Percentiles rank a stretch among this genome's conserved stretches.
phyloP scores from a whole-genome alignment of 1,140 invertebrate genomes.

The Arion vulgaris region DNA sequence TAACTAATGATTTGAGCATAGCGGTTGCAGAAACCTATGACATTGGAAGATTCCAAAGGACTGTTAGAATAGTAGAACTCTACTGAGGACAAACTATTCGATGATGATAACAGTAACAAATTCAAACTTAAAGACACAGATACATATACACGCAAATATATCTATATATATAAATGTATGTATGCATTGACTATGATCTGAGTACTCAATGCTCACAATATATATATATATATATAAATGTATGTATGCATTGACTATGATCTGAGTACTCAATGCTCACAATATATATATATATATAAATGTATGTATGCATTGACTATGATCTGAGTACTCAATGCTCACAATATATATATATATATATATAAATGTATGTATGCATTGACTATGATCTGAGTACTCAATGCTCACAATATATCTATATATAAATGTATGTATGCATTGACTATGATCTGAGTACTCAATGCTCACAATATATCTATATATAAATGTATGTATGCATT shows the following conservation, averaged over 20 bases:
- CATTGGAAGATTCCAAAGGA: no score
- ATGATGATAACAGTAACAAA: no score
- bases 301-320: conserved; percentile 6
- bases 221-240: not conserved
- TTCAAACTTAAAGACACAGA: not conserved
- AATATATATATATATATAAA: conserved; percentile 22
- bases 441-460: not conserved
- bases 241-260: not conserved
- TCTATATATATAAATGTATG: conserved; percentile 26
- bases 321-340: not conserved
- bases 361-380: not conserved
- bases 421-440: conserved; percentile 20
- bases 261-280: not conserved
- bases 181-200: conserved; percentile 12
- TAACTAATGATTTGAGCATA: no score
- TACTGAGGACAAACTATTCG: no score
- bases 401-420: not conserved
- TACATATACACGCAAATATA: not conserved
- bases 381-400: not conserved
- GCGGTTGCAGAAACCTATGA: no score
- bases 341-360: not conserved
- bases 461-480: not conserved
- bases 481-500: not conserved
- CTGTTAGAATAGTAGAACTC: not conserved
- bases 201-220: not conserved